phyloP scores from a whole-genome alignment of 2,113 vertebrate genomes.

The Brachyhypopomus gauderio region DNA sequence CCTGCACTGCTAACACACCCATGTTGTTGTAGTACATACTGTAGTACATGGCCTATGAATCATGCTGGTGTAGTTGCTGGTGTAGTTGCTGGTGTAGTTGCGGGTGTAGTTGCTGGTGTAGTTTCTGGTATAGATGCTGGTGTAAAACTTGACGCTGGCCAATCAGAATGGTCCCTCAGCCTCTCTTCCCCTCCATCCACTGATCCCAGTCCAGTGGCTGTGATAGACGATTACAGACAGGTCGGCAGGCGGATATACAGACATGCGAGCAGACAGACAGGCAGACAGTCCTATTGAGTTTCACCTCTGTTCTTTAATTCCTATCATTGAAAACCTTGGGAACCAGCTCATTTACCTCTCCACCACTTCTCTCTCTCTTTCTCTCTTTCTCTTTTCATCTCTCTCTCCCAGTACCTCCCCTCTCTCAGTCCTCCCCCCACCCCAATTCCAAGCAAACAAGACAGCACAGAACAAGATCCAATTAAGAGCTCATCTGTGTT shows the following conservation, averaged over 20 bases:
- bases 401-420: not conserved
- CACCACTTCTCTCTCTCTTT: constrained; percentile 15
- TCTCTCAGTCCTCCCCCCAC: constrained; percentile 34
- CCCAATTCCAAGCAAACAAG: constrained; percentile 74
- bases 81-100: too few species aligned
- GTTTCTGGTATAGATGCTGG: too few species aligned
- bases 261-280: too few species aligned
- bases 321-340: constrained; percentile 78
- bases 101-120: too few species aligned
- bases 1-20: constrained; percentile 29
- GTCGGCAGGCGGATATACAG: too few species aligned
- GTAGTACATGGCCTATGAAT: constrained; percentile 30
- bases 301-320: constrained; percentile 71
- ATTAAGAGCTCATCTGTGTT: constrained; percentile 75
- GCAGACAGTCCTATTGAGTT: constrained; percentile 67
- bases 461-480: constrained; percentile 74
- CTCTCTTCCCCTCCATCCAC: constrained; percentile 57
- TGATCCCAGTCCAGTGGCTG: constrained; percentile 72
- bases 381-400: not conserved
- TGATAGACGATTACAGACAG: constrained; percentile 8
- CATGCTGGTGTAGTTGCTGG: not conserved
- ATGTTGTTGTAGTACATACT: constrained; percentile 16
- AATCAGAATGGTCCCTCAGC: constrained; percentile 64
- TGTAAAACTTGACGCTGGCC: constrained; percentile 45
- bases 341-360: constrained; percentile 60